phyloP scores from a whole-genome alignment of 2,113 vertebrate species.

The Notiomystis cincta region DNA sequence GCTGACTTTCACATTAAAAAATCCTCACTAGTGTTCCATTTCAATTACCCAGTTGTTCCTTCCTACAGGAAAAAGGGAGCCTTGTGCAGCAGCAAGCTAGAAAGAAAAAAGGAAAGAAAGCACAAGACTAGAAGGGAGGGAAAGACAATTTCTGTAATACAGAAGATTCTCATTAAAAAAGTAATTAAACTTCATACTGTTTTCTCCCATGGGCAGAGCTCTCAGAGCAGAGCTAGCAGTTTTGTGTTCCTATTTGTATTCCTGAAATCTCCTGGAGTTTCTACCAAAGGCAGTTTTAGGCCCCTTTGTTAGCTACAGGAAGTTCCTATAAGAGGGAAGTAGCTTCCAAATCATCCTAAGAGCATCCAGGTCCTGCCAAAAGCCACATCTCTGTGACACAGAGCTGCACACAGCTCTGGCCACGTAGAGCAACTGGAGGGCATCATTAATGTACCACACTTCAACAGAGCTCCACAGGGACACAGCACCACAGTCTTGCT shows the following conservation, averaged over 20 bases:
- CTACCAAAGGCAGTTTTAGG: neutral
- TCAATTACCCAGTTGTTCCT: constrained; percentile 66
- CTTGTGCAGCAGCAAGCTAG: neutral
- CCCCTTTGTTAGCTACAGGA: neutral
- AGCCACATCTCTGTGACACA: neutral
- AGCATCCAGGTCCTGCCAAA: neutral
- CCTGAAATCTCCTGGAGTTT: neutral
- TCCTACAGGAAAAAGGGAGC: constrained; percentile 30
- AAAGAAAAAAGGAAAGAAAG: constrained; percentile 9
- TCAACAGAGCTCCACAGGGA: neutral
- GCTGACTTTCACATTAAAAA: constrained; percentile 64
- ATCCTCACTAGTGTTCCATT: constrained; percentile 59
- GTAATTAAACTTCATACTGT: constrained; percentile 25
- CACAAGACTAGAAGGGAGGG: neutral
- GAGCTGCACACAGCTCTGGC: neutral
- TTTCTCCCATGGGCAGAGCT: neutral
- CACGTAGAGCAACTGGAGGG: neutral
- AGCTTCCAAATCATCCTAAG: neutral
- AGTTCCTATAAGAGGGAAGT: neutral
- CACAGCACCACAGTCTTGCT: neutral
- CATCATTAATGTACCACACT: neutral
- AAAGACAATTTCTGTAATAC: neutral
- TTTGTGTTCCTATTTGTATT: neutral
- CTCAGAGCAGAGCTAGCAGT: neutral
- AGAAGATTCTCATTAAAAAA: constrained; percentile 6